phyloP scores from a whole-genome alignment of 2,113 vertebrate genomes.

The Tenebrosternarchus preto region DNA sequence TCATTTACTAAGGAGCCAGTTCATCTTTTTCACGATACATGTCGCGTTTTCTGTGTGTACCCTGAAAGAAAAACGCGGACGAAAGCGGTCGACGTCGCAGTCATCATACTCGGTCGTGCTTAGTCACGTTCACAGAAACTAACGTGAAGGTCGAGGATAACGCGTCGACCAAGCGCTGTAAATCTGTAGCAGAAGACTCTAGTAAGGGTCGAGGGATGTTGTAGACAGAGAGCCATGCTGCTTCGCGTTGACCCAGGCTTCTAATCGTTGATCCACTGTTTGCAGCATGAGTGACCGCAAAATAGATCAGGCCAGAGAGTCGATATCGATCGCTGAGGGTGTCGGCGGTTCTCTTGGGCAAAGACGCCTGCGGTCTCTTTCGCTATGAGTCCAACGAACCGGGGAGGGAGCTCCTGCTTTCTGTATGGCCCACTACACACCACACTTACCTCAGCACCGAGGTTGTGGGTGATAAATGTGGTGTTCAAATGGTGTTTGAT shows the following conservation, averaged over 20 bases:
- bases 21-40: slow-evolving; percentile 14
- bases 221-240: neutral
- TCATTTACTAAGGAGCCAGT: slow-evolving; percentile 40
- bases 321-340: slow-evolving; percentile 47
- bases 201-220: neutral
- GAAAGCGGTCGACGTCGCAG: neutral
- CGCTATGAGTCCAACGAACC: slow-evolving; percentile 10
- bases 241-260: neutral
- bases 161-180: neutral
- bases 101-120: neutral
- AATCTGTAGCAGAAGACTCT: neutral
- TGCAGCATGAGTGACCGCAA: slow-evolving; percentile 38
- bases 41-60: slow-evolving; percentile 12
- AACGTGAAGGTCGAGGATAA: neutral
- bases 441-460: slow-evolving; percentile 14
- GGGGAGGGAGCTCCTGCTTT: slow-evolving; percentile 17
- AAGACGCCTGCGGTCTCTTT: slow-evolving; percentile 30
- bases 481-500: slow-evolving; percentile 40
- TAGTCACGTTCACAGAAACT: neutral
- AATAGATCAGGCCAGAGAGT: slow-evolving; percentile 42
- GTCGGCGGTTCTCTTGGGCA: slow-evolving; percentile 6
- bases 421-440: slow-evolving; percentile 16
- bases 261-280: slow-evolving; percentile 47
- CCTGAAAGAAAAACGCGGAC: too few species aligned
- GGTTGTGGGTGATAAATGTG: slow-evolving; percentile 33